A percentile compares a stretch with the other conserved stretches of the same genome.
Evolutionary conservation across 2,113 vertebrate species (phyloP).

Genomic region (Uria aalge): DNA sequence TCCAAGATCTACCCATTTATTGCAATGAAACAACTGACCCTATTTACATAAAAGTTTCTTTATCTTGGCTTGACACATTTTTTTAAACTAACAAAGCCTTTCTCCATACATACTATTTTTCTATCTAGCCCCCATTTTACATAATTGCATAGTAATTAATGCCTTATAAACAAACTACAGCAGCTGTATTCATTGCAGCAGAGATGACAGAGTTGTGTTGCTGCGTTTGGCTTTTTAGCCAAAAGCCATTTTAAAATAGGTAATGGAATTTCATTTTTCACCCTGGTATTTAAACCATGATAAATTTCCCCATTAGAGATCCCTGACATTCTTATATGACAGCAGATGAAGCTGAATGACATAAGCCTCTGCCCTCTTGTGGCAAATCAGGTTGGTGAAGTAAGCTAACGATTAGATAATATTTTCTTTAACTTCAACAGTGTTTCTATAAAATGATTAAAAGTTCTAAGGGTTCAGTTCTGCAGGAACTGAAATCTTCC

Average conservation of each 20-base stretch:
- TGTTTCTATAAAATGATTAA: neutral
- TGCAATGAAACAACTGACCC: neutral
- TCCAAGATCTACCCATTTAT: neutral
- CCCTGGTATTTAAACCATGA: neutral
- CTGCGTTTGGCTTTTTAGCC: neutral
- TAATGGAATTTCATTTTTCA: conserved; percentile 27
- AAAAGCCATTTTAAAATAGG: conserved; percentile 1
- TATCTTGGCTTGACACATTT: neutral
- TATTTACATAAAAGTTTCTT: neutral
- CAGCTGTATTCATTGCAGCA: neutral
- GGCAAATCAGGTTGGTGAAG: conserved; percentile 7
- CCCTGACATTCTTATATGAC: neutral
- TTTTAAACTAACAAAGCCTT: neutral
- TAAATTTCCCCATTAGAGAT: neutral
- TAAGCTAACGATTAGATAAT: neutral
- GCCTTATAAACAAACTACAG: neutral
- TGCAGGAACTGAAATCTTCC: neutral
- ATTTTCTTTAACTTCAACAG: neutral
- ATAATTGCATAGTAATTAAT: neutral
- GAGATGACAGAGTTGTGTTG: neutral
- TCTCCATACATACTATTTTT: neutral
- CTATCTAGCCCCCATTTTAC: neutral
- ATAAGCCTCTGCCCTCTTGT: conserved; percentile 44
- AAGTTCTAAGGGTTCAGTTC: neutral
- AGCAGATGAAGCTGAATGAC: neutral